Percentiles rank a stretch among this genome's conserved stretches.
Evolutionary conservation across 2,888 invertebrate species (phyloP).

Genomic region (Amphipyra tragopoginis): DNA sequence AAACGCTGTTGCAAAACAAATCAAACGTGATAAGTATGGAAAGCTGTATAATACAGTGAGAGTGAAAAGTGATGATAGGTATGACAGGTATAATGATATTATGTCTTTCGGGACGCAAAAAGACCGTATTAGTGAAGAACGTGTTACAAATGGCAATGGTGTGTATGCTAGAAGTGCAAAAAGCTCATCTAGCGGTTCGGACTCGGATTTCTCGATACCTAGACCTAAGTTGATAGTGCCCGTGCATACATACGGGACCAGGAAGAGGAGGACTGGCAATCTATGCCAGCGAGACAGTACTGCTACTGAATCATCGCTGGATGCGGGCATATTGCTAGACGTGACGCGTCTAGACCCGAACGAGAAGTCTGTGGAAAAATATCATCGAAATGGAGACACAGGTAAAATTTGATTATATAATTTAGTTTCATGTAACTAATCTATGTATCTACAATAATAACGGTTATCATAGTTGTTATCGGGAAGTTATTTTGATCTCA

Average conservation of each 20-base stretch:
- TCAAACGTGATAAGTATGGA: slow-evolving; percentile 85
- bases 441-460: slow-evolving; percentile 18
- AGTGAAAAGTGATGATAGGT: slow-evolving; percentile 88
- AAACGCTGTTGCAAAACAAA: slow-evolving; percentile 82
- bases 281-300: slow-evolving; percentile 87
- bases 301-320: slow-evolving; percentile 82
- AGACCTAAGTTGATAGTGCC: slow-evolving; percentile 96
- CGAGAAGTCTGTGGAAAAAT: slow-evolving; percentile 68
- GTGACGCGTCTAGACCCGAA: slow-evolving; percentile 76
- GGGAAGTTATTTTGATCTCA: slow-evolving; percentile 65
- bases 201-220: slow-evolving; percentile 94
- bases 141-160: slow-evolving; percentile 73
- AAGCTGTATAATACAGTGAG: slow-evolving; percentile 87
- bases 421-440: slow-evolving; percentile 29
- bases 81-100: slow-evolving; percentile 85
- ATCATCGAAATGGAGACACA: slow-evolving; percentile 73
- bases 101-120: slow-evolving; percentile 76
- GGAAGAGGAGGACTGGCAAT: slow-evolving; percentile 95
- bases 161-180: slow-evolving; percentile 83
- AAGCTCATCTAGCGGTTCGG: slow-evolving; percentile 88
- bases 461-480: slow-evolving; percentile 58
- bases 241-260: slow-evolving; percentile 95
- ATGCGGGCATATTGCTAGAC: slow-evolving; percentile 84
- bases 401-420: slow-evolving; percentile 68
- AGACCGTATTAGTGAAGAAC: slow-evolving; percentile 79